phyloP scores from a whole-genome alignment of 37 sponge, comb jelly and placozoan genomes.

The Tethya wilhelma region DNA sequence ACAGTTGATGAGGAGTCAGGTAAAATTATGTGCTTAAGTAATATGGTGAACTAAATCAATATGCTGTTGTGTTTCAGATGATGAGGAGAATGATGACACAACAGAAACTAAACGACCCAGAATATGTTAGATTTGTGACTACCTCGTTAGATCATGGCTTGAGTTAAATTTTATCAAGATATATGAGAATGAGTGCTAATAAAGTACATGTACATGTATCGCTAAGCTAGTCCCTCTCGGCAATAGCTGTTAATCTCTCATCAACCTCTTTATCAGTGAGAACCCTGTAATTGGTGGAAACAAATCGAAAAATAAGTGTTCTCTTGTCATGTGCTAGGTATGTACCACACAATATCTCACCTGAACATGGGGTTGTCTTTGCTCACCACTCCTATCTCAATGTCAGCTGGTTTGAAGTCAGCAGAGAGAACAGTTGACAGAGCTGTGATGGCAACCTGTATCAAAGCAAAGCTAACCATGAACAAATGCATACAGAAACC shows the following conservation, averaged over 20 bases:
- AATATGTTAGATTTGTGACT: no score
- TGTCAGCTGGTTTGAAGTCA: slow-evolving; percentile 95
- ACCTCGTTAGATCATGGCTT: no score
- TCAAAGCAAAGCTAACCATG: slow-evolving; percentile 7
- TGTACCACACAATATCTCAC: slow-evolving; percentile 16
- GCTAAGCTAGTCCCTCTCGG: slow-evolving; percentile 82
- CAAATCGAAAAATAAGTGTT: neutral
- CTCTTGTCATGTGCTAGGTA: neutral
- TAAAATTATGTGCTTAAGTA: no score
- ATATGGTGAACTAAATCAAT: no score
- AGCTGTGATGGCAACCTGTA: slow-evolving; percentile 85
- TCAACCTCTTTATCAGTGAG: slow-evolving; percentile 84
- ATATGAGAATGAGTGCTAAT: no score
- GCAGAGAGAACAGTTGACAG: slow-evolving; percentile 83
- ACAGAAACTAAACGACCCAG: no score
- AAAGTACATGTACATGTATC: no score
- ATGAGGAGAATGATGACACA: no score
- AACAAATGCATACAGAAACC: slow-evolving; percentile 4
- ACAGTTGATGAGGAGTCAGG: slow-evolving; percentile 1
- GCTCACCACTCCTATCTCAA: slow-evolving; percentile 96
- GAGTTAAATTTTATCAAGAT: no score
- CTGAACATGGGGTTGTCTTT: slow-evolving; percentile 81
- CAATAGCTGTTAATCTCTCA: slow-evolving; percentile 84
- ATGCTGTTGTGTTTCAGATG: no score
- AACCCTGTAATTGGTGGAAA: slow-evolving; percentile 33